Evolutionary conservation across 2,113 vertebrate species (phyloP), one percentile per base, ranked within the genome.

Genomic region (Lycaon pictus): DNA sequence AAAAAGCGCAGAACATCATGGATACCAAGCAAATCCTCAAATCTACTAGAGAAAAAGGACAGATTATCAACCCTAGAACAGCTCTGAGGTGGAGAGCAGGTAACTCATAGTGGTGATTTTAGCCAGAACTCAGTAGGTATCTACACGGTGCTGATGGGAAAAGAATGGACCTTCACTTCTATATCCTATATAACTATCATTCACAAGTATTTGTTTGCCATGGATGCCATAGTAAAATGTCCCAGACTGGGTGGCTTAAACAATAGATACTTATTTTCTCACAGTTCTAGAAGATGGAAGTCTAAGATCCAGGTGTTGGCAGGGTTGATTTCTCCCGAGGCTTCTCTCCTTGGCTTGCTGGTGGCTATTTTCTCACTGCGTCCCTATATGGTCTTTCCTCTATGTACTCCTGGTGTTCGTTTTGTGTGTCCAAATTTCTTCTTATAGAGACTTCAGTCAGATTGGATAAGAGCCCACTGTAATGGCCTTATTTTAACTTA

Each of bases 1-100:
- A 80, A 69, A 83, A 89, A 55, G 67, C 92, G 3, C 1, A 60
- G 77, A 90, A 67, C 7, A 51, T 67, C 20, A 43, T 74, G 23
- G 72, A 84, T 53, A 92, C 60, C 29, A 93, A 96, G 85, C 81
- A 55, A 88, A 90, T 77, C 67, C 67, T 77, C 77, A 60, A 90
- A 94, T 32, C 27, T 56, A 55, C 53, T 56, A 74, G 62, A 95
- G 83, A 62, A 93, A 87, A 88, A 32, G 37, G 55, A 37, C 2
- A 88, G 15, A 71, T 69, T 71, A 23, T 48, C 86, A 92, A 37
- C 9, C 58, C 37, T 0, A 86, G 48, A 91, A 71, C 1, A 83
- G 12, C 19, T 82, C 8, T 1, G 22, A 95, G 51, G 56, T 17
- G 0, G 11, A 32, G 12, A 69, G 5, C 65, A 95, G 35, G 43